Evolutionary conservation across 2,797 vertebrate species (phyloP), one percentile per base, ranked within the genome.

Genomic region (Liparis tanakae): DNA sequence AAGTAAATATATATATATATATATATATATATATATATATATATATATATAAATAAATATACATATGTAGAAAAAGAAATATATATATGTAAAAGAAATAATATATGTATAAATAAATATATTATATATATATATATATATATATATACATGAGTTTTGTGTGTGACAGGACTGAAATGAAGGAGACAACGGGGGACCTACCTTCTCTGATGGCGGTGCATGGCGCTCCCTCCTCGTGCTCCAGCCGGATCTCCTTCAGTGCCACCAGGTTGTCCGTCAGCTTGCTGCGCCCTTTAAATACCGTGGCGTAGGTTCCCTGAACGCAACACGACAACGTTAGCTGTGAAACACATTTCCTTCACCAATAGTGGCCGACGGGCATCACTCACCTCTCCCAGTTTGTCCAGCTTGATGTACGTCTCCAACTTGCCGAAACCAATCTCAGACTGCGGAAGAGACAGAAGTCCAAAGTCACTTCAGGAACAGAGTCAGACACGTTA

Each of bases 381-480:
- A 12, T 54, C 75, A 3, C 85, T 89, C 84, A 99, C 98, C 96
- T 99, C 98, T 93, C 98, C 98, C 88, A 99, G 95, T 76, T 99
- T 99, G 94, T 99, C 98, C 89, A 99, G 95, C 89, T 99, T 99
- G 85, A 99, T 96, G 86, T 99, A 99, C 1, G 98, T 99, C 94
- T 99, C 98, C 95, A 99, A 94, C 95, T 99, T 99, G 65, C 98
- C 98, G 92, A 99, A 99, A 61, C 98, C 98, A 83, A 99, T 99
- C 95, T 99, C 98, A 55, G 98, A 99, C 98, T 99, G 86, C 17
- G 22, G 59, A 33, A 44, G 36, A 92, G 18, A 71, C 25, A 60
- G 10, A 37, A 44, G 25, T 30, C 25, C 85, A 46, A 67, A 48
- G 83, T 37, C 37, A 70, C 9, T 46, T 66, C 6, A 55, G 20